Base-by-base conservation (phyloP, 1,140 invertebrate species). In the Coelopa frigida region DNA sequence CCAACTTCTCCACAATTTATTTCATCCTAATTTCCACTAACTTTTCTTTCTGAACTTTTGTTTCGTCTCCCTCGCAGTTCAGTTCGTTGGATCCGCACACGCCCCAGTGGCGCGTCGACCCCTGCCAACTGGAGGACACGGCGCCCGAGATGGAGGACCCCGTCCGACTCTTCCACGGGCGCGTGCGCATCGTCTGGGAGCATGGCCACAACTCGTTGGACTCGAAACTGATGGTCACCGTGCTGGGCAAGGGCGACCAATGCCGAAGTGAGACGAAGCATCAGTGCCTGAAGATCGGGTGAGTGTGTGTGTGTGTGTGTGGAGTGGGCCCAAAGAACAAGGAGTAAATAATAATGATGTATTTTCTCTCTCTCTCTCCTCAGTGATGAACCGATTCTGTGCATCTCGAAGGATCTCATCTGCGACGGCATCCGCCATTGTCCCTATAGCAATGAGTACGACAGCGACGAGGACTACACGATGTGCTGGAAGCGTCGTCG, bases 391-490 rank as follows among this genome's bases (percentile, higher is more conserved):
- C 72, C 73, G 8, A 55, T 73, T 18, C 50, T 79, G 10, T 81
- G 79, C 59, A 73, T 81, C 47, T 76, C 78, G 3, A 74, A 75
- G 39, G 73, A 77, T 50, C 64, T 81, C 37, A 70, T 77, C 7
- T 81, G 78, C 52, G 78, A 81, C 49, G 78, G 78, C 12, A 72
- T 78, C 4, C 59, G 70, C 3, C 76, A 81, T 53, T 81, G 79
- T 50, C 78, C 78, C 0, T 73, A 76, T 1, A 76, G 75, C 29
- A 77, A 76, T 47, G 67, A 68, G 42, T 71, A 68, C 21, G 68
- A 59, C 42, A 72, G 68, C 50, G 75, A 77, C 46, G 75, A 77
- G 63, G 70, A 72, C 54, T 61, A 59, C 15, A 55, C 60, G 37
- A 53, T 75, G 42, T 77, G 75, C 56, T 63, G 56, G 22, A 61